Conservation (phyloP, 1,140 invertebrate species). For the Mesaphorura yosii region DNA sequence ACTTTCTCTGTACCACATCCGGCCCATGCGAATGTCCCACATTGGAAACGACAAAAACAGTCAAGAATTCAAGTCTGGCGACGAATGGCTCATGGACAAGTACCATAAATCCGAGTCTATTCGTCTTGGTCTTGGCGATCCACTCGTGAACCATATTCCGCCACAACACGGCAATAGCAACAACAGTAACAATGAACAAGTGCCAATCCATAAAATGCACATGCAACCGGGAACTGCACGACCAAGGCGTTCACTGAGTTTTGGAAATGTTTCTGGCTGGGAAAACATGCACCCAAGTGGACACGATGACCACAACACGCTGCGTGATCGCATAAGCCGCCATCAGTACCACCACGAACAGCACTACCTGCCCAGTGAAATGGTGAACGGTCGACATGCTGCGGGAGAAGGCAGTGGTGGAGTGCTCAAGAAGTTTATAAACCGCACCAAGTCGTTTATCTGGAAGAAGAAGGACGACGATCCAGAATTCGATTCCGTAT, state of each 20-base stretch:
- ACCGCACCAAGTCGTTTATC: slow-evolving; percentile 28
- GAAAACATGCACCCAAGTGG: background rate
- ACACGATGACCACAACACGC: background rate
- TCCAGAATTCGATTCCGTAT: slow-evolving; percentile 20
- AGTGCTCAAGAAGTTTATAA: slow-evolving; percentile 27
- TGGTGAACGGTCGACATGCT: too few species aligned
- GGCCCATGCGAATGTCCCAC: slow-evolving; percentile 8
- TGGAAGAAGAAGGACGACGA: slow-evolving; percentile 15
- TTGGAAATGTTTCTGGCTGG: slow-evolving; percentile 16
- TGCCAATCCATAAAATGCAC: too few species aligned
- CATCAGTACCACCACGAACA: background rate
- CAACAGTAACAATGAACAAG: too few species aligned
- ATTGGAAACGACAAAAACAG: background rate
- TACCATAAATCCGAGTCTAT: slow-evolving; percentile 28
- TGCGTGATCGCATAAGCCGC: background rate
- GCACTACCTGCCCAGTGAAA: background rate
- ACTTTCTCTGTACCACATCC: background rate
- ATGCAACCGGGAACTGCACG: too few species aligned
- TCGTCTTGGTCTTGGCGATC: slow-evolving; percentile 9
- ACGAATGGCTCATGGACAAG: slow-evolving; percentile 29
- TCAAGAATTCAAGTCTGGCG: slow-evolving; percentile 20
- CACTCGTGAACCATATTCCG: too few species aligned
- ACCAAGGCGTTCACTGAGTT: slow-evolving; percentile 17
- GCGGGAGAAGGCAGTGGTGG: too few species aligned
- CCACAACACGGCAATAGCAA: too few species aligned